Evolutionary conservation across 2,888 invertebrate species (phyloP).

Genomic region (Limenitis camilla): DNA sequence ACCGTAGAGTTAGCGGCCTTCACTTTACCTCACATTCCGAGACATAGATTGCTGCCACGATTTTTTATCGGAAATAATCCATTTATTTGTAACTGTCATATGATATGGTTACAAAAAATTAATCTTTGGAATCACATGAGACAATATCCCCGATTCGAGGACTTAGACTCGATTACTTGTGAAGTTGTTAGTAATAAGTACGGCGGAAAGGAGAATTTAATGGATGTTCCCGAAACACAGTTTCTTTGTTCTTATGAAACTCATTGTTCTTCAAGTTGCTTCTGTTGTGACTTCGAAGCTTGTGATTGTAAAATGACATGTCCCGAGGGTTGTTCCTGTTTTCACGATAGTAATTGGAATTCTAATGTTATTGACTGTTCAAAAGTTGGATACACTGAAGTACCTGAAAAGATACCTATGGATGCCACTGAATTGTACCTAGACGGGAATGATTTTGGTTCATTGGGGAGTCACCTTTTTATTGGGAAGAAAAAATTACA

Average conservation of each 20-base stretch:
- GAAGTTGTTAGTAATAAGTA: constrained; percentile 80
- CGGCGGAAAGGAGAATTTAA: constrained; percentile 77
- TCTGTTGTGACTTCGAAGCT: constrained; percentile 91
- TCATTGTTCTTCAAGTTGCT: constrained; percentile 88
- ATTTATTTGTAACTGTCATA: constrained; percentile 88
- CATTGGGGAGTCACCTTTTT: constrained; percentile 85
- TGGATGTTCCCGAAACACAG: constrained; percentile 81
- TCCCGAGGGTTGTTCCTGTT: constrained; percentile 88
- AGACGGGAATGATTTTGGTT: constrained; percentile 85
- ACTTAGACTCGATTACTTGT: constrained; percentile 84
- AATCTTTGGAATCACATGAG: constrained; percentile 82
- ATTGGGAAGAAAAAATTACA: constrained; percentile 88
- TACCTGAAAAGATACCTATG: constrained; percentile 89
- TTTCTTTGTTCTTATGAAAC: constrained; percentile 87
- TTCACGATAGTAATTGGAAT: constrained; percentile 88
- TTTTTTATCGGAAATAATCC: constrained; percentile 89
- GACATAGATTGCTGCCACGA: constrained; percentile 80
- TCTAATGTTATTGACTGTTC: constrained; percentile 89
- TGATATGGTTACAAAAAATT: constrained; percentile 89
- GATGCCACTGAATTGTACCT: constrained; percentile 90
- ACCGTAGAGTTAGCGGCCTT: constrained; percentile 83
- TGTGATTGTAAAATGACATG: constrained; percentile 94
- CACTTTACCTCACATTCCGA: constrained; percentile 78
- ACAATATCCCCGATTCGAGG: constrained; percentile 85
- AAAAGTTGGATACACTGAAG: constrained; percentile 79